phyloP scores from a whole-genome alignment of 2,113 vertebrate species.

The Calypte anna region DNA sequence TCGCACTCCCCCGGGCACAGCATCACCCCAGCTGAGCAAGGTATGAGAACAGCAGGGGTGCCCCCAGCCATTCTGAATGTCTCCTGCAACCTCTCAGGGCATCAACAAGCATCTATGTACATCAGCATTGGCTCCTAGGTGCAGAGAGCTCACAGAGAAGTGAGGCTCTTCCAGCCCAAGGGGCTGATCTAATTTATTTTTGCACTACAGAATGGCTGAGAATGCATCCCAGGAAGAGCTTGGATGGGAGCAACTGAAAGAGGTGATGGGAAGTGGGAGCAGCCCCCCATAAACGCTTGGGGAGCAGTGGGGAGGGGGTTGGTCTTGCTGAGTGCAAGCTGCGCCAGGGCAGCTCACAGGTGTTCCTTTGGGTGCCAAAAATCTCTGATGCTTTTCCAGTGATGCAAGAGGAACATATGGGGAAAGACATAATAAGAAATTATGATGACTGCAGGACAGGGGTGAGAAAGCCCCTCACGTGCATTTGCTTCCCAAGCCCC shows the following conservation, averaged over 20 bases:
- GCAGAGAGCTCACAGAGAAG: neutral
- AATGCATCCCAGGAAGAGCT: neutral
- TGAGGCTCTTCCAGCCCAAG: neutral
- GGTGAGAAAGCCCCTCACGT: slow-evolving; percentile 44
- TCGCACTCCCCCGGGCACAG: neutral
- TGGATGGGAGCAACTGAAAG: neutral
- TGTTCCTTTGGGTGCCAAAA: slow-evolving; percentile 57
- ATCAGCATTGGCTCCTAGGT: neutral
- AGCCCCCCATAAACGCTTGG: neutral
- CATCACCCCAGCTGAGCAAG: neutral
- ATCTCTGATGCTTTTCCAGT: slow-evolving; percentile 43
- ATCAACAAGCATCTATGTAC: neutral
- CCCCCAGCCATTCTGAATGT: neutral
- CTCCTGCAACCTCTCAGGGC: neutral
- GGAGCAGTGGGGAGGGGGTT: neutral
- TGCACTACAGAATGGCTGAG: neutral
- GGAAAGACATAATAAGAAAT: slow-evolving; percentile 62
- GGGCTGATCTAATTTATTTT: slow-evolving; percentile 3
- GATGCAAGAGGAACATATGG: slow-evolving; percentile 41
- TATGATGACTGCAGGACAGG: neutral
- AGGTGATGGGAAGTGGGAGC: neutral
- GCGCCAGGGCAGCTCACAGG: neutral
- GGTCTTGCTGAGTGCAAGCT: neutral
- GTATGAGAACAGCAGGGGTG: neutral
- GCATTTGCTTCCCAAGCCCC: slow-evolving; percentile 29